Evolutionary conservation across 1,140 invertebrate genomes (phyloP).

Genomic region (Aphis craccivora): DNA sequence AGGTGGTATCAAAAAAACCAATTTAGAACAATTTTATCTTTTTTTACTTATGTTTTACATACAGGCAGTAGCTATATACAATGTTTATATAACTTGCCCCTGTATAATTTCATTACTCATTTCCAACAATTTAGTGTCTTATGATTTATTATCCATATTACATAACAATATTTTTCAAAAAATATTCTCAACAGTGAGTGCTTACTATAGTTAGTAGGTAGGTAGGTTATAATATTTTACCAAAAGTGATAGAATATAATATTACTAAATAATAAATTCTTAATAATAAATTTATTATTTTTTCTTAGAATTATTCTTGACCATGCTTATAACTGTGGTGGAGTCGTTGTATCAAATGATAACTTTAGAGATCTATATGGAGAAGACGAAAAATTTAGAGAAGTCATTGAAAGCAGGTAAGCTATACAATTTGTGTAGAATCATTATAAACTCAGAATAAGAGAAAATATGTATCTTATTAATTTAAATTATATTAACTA

Average conservation of each 20-base stretch:
- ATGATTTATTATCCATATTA: no score
- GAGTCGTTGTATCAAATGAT: conserved; percentile 35
- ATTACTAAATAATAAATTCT: no score
- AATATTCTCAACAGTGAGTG: no score
- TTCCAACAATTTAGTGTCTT: no score
- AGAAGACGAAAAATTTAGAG: not conserved
- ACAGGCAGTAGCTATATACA: not conserved
- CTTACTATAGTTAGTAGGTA: no score
- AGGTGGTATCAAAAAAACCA: not conserved
- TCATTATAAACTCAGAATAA: not conserved
- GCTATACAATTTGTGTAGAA: not conserved
- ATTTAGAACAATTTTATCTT: not conserved
- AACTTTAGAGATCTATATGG: conserved; percentile 1
- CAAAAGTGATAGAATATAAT: no score
- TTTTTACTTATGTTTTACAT: not conserved
- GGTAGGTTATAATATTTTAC: no score
- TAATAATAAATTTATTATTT: not conserved
- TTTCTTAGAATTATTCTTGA: conserved; percentile 32
- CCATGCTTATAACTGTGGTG: not conserved
- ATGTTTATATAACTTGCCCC: no score
- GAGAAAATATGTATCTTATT: not conserved
- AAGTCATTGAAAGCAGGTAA: conserved; percentile 4
- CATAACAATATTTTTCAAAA: no score
- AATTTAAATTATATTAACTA: no score
- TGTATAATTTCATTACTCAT: no score